Evolutionary conservation across 1,140 invertebrate genomes (phyloP).

Genomic region (Cherax quadricarinatus): DNA sequence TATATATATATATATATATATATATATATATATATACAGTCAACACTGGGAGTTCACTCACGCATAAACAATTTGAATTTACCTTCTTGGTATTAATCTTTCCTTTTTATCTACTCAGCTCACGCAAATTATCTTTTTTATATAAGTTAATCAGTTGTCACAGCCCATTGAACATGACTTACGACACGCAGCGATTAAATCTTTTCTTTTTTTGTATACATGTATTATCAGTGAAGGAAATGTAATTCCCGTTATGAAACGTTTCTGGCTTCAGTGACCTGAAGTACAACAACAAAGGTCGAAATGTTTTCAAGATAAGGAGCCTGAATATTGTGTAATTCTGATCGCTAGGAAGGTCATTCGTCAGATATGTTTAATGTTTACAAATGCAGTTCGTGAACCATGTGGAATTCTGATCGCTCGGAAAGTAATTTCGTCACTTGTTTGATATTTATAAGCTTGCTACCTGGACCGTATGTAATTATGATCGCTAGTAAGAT

Average conservation of each 20-base stretch:
- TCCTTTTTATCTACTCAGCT: not conserved
- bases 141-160: not conserved
- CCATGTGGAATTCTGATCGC: not conserved
- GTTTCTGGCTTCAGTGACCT: too few species aligned
- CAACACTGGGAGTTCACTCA: not conserved
- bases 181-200: not conserved
- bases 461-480: too few species aligned
- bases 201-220: too few species aligned
- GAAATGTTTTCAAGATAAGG: not conserved
- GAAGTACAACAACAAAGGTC: too few species aligned
- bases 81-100: not conserved
- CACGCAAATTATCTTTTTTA: not conserved
- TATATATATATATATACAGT: too few species aligned
- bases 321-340: not conserved
- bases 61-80: not conserved
- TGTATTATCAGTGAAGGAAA: not conserved
- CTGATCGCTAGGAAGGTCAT: too few species aligned
- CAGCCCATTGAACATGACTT: not conserved
- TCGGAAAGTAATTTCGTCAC: too few species aligned
- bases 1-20: too few species aligned
- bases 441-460: too few species aligned
- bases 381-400: too few species aligned
- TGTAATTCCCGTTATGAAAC: not conserved
- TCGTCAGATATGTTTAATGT: too few species aligned
- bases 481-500: not conserved